Percentiles rank a stretch among this genome's conserved stretches.
Evolutionary conservation across 2,888 invertebrate genomes (phyloP).

Genomic region (Drosophila nigritarsus): DNA sequence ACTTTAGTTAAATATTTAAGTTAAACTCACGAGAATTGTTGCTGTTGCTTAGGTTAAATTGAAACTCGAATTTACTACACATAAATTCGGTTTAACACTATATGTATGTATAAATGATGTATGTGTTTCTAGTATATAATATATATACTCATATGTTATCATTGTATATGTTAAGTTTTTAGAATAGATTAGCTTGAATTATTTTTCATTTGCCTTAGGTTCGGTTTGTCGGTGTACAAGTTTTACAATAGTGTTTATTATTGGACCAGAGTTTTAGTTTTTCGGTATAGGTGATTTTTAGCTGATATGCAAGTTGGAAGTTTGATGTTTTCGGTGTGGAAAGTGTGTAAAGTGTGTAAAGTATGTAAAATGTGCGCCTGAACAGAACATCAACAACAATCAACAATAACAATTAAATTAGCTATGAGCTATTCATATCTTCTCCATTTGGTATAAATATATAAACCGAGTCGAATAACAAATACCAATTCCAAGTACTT

Average conservation of each 20-base stretch:
- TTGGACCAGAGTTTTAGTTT: constrained; percentile 51
- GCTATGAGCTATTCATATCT: constrained; percentile 40
- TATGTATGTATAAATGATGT: constrained; percentile 47
- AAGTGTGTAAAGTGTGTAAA: constrained; percentile 4
- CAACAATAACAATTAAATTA: constrained; percentile 65
- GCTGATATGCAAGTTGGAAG: constrained; percentile 31
- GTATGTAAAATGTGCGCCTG: constrained; percentile 7
- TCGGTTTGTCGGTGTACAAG: constrained; percentile 69
- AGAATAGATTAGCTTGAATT: constrained; percentile 36
- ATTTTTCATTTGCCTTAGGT: constrained; percentile 3
- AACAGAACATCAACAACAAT: constrained; percentile 61
- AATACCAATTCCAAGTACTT: constrained; percentile 59
- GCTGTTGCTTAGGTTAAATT: constrained; percentile 71
- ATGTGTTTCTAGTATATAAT: constrained; percentile 30
- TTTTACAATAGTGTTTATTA: constrained; percentile 59
- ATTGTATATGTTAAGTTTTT: constrained; percentile 44
- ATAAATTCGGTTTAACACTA: constrained; percentile 77
- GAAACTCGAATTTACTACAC: constrained; percentile 73
- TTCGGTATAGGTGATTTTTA: constrained; percentile 8
- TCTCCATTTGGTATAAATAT: constrained; percentile 36
- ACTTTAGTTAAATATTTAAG: constrained; percentile 54
- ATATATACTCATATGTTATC: constrained; percentile 39
- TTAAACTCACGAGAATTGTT: constrained; percentile 75
- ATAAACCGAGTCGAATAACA: constrained; percentile 62
- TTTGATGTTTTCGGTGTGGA: not conserved